Evolutionary conservation across 1,140 invertebrate genomes (phyloP).

Genomic region (Idris sp.): DNA sequence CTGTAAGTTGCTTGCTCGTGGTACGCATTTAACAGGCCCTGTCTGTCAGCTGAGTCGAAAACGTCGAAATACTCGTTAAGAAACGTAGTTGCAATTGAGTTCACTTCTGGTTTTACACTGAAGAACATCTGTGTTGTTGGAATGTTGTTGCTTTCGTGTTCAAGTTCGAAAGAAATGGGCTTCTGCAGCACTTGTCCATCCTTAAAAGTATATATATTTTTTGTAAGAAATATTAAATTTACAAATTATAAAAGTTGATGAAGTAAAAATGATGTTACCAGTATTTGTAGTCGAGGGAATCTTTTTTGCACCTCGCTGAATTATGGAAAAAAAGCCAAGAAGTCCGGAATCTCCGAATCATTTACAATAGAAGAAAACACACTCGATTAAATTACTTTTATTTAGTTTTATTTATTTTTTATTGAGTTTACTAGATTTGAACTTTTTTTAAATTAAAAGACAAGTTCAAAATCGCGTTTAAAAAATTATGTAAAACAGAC

Average conservation of each 20-base stretch:
- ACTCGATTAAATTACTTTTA: constrained; percentile 47
- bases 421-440: no score
- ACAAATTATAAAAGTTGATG: not conserved
- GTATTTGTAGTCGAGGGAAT: constrained; percentile 84
- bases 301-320: constrained; percentile 90
- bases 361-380: constrained; percentile 63
- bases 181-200: constrained; percentile 88
- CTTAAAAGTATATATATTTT: constrained; percentile 67
- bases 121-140: constrained; percentile 84
- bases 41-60: constrained; percentile 88
- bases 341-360: constrained; percentile 70
- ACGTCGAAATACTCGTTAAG: constrained; percentile 89
- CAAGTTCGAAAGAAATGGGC: constrained; percentile 88
- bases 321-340: constrained; percentile 75
- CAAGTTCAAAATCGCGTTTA: no score
- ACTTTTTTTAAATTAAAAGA: no score
- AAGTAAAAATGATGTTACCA: constrained; percentile 81
- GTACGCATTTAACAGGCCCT: constrained; percentile 89
- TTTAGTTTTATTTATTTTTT: no score
- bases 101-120: constrained; percentile 81
- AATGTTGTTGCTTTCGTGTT: constrained; percentile 80
- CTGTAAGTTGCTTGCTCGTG: constrained; percentile 90
- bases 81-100: constrained; percentile 86
- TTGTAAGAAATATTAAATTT: no score
- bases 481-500: no score